phyloP scores from a whole-genome alignment of 2,113 vertebrate species.

The Tragelaphus scriptus region DNA sequence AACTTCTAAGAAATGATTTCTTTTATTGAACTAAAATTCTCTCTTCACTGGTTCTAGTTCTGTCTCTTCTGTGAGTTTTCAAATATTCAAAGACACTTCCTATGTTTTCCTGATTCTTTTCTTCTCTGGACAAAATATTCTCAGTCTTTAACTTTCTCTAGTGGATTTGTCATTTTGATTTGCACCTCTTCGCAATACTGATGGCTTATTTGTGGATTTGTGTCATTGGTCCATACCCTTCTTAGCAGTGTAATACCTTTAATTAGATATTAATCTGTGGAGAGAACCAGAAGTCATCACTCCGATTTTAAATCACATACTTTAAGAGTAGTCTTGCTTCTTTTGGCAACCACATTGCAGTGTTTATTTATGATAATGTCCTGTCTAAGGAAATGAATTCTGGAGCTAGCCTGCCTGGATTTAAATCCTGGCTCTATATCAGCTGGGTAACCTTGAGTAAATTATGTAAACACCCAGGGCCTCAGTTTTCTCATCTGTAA shows the following conservation, averaged over 20 bases:
- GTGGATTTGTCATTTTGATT: slow-evolving; percentile 1
- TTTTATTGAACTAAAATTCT: slow-evolving; percentile 13
- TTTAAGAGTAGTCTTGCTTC: background rate
- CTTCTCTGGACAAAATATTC: background rate
- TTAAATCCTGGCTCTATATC: background rate
- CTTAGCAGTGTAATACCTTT: background rate
- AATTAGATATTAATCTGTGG: background rate
- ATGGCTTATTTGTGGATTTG: background rate
- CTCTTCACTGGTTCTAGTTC: background rate
- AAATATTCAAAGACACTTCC: background rate
- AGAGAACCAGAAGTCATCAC: background rate
- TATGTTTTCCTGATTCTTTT: background rate
- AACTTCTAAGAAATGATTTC: background rate
- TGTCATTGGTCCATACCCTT: background rate
- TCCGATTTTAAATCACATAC: background rate
- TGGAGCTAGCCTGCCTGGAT: background rate
- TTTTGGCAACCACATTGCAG: background rate
- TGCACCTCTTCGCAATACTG: background rate
- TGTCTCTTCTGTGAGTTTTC: background rate
- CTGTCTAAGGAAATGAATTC: background rate
- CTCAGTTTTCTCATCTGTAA: slow-evolving; percentile 28
- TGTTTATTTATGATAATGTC: background rate
- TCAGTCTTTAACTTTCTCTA: background rate
- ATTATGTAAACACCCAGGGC: background rate
- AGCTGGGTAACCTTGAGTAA: background rate